Conservation (phyloP, 2,888 invertebrate species). For the Keiferia lycopersicella region DNA sequence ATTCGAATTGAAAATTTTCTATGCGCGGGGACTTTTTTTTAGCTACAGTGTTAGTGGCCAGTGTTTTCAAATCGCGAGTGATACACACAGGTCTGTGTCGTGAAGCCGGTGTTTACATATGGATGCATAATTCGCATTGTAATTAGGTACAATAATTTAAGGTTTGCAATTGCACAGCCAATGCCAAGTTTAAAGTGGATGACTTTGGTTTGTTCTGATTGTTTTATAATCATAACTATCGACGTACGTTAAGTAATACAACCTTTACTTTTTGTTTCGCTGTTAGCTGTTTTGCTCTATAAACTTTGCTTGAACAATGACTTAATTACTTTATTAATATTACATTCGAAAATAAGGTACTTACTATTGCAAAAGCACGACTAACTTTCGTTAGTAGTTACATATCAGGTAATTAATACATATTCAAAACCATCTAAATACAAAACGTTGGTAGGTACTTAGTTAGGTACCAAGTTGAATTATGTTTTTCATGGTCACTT, state of each 20-base stretch:
- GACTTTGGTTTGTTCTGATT: conserved; percentile 10
- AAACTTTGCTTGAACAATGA: conserved; percentile 4
- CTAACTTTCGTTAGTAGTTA: neutral
- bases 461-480: neutral
- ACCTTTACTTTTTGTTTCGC: conserved; percentile 20
- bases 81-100: conserved; percentile 17
- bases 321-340: neutral
- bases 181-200: conserved; percentile 54
- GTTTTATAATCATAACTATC: conserved; percentile 1
- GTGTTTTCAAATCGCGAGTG: conserved; percentile 25
- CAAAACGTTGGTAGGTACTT: neutral
- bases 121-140: conserved; percentile 47
- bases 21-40: neutral
- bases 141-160: conserved; percentile 55
- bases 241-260: conserved; percentile 13
- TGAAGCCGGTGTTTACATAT: conserved; percentile 33
- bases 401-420: no score
- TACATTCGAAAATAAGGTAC: neutral
- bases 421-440: neutral
- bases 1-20: neutral
- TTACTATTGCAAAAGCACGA: neutral
- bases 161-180: conserved; percentile 54
- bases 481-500: neutral
- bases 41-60: conserved; percentile 28
- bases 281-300: conserved; percentile 23